A percentile compares a stretch with the other conserved stretches of the same genome.
phyloP scores from a whole-genome alignment of 2,113 vertebrate genomes.

The Otus sunia region DNA sequence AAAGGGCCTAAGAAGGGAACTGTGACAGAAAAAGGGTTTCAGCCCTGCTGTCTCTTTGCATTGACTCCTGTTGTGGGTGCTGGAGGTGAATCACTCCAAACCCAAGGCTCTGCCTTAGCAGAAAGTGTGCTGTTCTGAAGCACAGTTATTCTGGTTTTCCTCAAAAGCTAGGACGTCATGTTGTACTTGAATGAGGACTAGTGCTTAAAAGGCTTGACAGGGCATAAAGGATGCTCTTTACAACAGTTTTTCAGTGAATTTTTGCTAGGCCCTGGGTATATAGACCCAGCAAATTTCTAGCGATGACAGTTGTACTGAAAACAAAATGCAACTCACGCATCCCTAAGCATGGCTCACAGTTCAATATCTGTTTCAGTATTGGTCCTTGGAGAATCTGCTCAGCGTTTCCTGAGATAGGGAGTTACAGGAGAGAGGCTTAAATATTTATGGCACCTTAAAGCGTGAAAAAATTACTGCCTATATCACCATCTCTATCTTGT shows the following conservation, averaged over 20 bases:
- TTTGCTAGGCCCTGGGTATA: not conserved
- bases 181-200: not conserved
- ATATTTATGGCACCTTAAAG: constrained; percentile 27
- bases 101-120: not conserved
- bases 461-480: not conserved
- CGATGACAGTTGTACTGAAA: not conserved
- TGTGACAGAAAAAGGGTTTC: not conserved
- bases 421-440: not conserved
- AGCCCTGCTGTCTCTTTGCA: not conserved
- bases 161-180: accelerated
- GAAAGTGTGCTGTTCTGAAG: not conserved
- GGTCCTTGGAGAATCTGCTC: not conserved
- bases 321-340: not conserved
- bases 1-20: not conserved
- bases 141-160: not conserved
- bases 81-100: not conserved
- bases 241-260: not conserved
- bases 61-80: not conserved
- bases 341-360: not conserved
- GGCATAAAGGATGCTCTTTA: not conserved
- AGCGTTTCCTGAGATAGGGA: not conserved
- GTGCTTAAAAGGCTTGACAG: not conserved
- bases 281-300: not conserved
- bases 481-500: not conserved
- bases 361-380: not conserved